Conservation (phyloP, 2,888 invertebrate genomes). For the Drosophila incognita region DNA sequence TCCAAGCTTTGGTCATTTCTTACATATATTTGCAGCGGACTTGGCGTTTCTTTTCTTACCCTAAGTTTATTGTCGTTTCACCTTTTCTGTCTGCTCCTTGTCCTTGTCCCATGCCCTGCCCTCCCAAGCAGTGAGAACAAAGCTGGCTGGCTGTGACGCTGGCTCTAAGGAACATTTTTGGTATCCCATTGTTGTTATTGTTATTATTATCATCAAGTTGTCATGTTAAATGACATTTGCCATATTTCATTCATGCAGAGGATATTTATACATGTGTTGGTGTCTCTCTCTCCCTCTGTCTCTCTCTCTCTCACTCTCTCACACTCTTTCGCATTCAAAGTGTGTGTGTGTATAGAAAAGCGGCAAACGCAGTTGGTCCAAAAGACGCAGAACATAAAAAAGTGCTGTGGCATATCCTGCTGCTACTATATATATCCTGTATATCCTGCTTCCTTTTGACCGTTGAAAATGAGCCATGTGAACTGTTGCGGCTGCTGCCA, state of each 20-base stretch:
- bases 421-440: constrained; percentile 41
- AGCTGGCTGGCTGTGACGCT: constrained; percentile 23
- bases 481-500: constrained; percentile 75
- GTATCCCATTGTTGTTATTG: constrained; percentile 62
- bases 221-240: constrained; percentile 83
- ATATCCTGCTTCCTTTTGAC: constrained; percentile 67
- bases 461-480: constrained; percentile 78
- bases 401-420: constrained; percentile 49
- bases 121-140: neutral
- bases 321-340: neutral
- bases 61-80: constrained; percentile 48
- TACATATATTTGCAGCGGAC: neutral
- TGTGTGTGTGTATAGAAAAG: constrained; percentile 30
- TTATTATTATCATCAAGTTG: constrained; percentile 81
- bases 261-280: constrained; percentile 34
- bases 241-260: constrained; percentile 76
- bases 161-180: constrained; percentile 29
- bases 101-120: constrained; percentile 13
- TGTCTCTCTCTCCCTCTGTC: neutral
- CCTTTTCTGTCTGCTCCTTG: constrained; percentile 46
- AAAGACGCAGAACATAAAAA: constrained; percentile 50
- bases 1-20: constrained; percentile 36
- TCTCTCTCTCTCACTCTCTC: neutral
- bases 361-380: constrained; percentile 41
- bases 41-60: constrained; percentile 25